phyloP scores from a whole-genome alignment of 2,797 vertebrate genomes.

The Lates japonicus region DNA sequence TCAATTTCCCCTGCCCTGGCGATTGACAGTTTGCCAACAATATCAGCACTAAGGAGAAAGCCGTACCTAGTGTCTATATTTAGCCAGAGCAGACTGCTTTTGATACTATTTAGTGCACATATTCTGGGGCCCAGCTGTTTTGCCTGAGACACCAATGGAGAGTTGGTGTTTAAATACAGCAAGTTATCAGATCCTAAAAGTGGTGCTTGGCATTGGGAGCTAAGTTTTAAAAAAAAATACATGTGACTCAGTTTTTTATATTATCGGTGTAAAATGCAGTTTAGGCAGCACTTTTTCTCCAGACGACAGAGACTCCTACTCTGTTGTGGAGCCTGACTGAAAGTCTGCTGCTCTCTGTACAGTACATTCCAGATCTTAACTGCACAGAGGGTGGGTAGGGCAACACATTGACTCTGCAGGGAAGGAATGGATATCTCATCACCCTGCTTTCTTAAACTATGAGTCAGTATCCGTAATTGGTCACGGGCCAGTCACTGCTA shows the following conservation, averaged over 20 bases:
- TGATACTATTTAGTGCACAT: slow-evolving; percentile 1
- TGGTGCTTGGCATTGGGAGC: neutral
- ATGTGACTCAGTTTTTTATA: neutral
- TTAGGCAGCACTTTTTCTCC: neutral
- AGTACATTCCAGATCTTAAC: slow-evolving; percentile 50
- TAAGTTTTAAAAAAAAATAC: neutral
- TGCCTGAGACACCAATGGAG: neutral
- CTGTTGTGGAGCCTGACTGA: neutral
- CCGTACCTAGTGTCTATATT: slow-evolving; percentile 18
- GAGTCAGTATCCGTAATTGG: slow-evolving; percentile 68
- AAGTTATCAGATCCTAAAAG: slow-evolving; percentile 3
- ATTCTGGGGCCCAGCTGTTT: neutral
- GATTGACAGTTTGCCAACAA: slow-evolving; percentile 20
- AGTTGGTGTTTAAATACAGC: neutral
- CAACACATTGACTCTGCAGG: slow-evolving; percentile 59
- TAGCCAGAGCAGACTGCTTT: neutral
- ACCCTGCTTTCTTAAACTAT: slow-evolving; percentile 62
- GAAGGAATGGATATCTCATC: slow-evolving; percentile 75
- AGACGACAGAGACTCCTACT: neutral
- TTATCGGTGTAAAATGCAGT: slow-evolving; percentile 8
- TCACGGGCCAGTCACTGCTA: slow-evolving; percentile 53
- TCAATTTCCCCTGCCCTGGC: slow-evolving; percentile 1
- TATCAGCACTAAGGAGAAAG: neutral
- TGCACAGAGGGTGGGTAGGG: slow-evolving; percentile 51
- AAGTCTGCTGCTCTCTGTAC: slow-evolving; percentile 24